A percentile compares a stretch with the other conserved stretches of the same genome.
phyloP scores from a whole-genome alignment of 1,140 invertebrate species.

The Dysdera silvatica region DNA sequence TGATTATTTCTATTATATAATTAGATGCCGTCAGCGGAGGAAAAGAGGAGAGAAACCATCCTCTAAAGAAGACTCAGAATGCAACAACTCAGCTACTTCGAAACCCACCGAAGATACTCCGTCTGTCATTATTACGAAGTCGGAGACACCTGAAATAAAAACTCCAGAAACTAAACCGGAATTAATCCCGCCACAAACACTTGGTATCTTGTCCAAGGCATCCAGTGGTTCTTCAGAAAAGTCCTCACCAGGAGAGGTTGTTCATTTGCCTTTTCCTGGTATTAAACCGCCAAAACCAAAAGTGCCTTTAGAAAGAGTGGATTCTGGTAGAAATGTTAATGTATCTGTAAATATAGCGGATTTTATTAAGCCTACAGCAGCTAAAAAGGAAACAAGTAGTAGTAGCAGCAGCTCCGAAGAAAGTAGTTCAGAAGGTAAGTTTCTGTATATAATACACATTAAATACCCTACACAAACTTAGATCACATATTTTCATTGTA shows the following conservation, averaged over 20 bases:
- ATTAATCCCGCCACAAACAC: background rate
- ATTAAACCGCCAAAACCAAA: background rate
- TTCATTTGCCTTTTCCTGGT: conserved; percentile 19
- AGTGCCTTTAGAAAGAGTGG: conserved; percentile 13
- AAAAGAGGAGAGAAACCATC: background rate
- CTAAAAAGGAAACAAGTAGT: conserved; percentile 1
- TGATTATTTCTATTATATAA: background rate
- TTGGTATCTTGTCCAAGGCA: too few relatives aligned
- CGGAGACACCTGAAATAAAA: too few relatives aligned
- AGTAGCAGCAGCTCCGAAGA: background rate
- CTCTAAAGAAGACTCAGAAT: conserved; percentile 11
- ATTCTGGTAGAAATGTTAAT: conserved; percentile 20
- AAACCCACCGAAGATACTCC: conserved; percentile 11
- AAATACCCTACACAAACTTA: too few relatives aligned
- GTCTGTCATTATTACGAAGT: too few relatives aligned
- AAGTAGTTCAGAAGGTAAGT: conserved; percentile 4
- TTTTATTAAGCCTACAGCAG: conserved; percentile 16
- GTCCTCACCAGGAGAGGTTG: conserved; percentile 15
- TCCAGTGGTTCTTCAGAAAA: conserved; percentile 17
- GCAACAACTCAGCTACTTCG: too few relatives aligned
- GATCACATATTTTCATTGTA: too few relatives aligned
- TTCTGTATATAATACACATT: too few relatives aligned
- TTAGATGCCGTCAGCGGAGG: conserved; percentile 6
- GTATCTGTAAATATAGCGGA: conserved; percentile 19
- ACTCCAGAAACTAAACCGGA: background rate